Base-by-base conservation (phyloP, 2,113 vertebrate species). In the Thalassoma bifasciatum region DNA sequence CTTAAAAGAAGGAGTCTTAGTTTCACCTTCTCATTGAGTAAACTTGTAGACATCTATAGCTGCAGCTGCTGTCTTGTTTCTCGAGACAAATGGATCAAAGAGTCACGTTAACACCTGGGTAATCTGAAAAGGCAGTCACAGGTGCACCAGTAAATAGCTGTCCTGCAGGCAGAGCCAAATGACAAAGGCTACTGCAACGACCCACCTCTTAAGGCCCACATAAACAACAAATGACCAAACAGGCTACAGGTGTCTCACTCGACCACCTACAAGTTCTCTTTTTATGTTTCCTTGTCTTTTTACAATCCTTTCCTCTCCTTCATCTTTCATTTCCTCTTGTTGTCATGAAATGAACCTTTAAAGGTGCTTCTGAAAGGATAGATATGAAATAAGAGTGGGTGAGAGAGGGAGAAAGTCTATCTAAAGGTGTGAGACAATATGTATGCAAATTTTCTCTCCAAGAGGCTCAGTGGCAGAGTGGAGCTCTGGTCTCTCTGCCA, bases 401-500 rank as follows among this genome's bases (percentile, higher is more conserved):
- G 69, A 74, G 58, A 65, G 53, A 56, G 68, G 30, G n/a, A 61
- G 38, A 77, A 72, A 79, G 77, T 62, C 79, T 80, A 80, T 84
- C 73, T 81, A 81, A 91, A 93, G 89, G 86, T 92, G 91, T 71
- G 83, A 91, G 81, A 91, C 89, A 94, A 93, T 93, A 93, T 94
- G 91, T 93, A 94, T 94, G 94, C 90, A 93, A 94, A 94, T 94
- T 72, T 63, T 81, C 75, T 71, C 34, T 58, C 34, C 26, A 16
- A 76, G 77, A 47, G 58, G 77, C 70, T 80, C 60, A 40, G 42
- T 56, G 72, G 65, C 34, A 36, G 37, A 70, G 76, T 57, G 4
- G 22, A 84, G 74, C 72, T 69, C 5, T 23, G 61, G 68, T 59
- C 38, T 13, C 69, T 7, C 72, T 72, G 82, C 85, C 82, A 77